Conservation (phyloP, 92 coral and sea anemone species). For the Parazoanthus darwini region DNA sequence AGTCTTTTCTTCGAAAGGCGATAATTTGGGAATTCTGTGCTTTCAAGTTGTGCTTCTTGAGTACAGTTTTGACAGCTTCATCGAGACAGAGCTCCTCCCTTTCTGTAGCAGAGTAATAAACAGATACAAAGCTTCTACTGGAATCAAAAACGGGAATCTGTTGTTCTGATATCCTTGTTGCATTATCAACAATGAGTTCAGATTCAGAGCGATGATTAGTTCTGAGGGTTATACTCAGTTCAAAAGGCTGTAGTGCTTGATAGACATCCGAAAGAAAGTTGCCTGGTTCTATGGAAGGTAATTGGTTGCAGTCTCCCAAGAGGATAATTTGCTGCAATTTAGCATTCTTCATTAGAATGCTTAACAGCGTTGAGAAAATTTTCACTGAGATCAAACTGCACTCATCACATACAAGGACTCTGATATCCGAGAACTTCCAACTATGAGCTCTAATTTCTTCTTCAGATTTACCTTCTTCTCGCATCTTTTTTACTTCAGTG, state of each 20-base stretch:
- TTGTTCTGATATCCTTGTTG: constrained; percentile 40
- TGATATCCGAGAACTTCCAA: constrained; percentile 52
- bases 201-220: constrained; percentile 59
- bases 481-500: neutral
- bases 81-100: neutral
- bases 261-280: constrained; percentile 52
- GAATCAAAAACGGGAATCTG: constrained; percentile 46
- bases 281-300: constrained; percentile 69
- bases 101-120: constrained; percentile 12
- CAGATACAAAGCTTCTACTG: constrained; percentile 35
- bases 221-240: constrained; percentile 18
- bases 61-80: constrained; percentile 19
- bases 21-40: constrained; percentile 44
- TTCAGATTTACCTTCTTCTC: neutral
- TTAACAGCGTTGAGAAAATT: constrained; percentile 46
- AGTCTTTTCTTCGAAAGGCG: constrained; percentile 50
- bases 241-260: constrained; percentile 21
- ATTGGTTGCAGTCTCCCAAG: constrained; percentile 51
- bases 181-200: constrained; percentile 50
- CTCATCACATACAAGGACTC: constrained; percentile 58
- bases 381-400: constrained; percentile 54
- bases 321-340: constrained; percentile 50
- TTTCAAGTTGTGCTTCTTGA: neutral
- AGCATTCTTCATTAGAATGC: constrained; percentile 3
- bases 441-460: neutral